Percentiles rank a stretch among this genome's conserved stretches.
Conservation (phyloP, 2,888 invertebrate species). For the Apodemia duryi region DNA sequence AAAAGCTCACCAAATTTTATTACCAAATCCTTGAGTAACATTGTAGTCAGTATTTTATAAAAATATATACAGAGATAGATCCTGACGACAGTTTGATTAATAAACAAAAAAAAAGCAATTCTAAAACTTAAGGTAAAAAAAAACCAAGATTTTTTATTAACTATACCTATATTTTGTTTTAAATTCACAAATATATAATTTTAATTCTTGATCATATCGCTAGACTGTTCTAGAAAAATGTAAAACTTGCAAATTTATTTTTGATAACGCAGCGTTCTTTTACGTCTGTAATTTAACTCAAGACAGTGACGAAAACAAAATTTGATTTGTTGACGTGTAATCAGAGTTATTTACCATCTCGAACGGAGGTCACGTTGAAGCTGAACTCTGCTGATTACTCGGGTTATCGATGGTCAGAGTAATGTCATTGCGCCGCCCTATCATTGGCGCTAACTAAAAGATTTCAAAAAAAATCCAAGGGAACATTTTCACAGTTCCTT, state of each 20-base stretch:
- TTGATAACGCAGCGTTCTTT: neutral
- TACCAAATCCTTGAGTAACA: too few species aligned
- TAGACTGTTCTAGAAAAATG: neutral
- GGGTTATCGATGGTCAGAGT: constrained; percentile 60
- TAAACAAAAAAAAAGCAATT: too few species aligned
- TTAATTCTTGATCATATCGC: neutral
- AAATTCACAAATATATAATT: neutral
- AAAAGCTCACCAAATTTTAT: too few species aligned
- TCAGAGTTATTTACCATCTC: constrained; percentile 42
- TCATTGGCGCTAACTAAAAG: constrained; percentile 27
- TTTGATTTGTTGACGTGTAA: constrained; percentile 14
- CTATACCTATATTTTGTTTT: too few species aligned
- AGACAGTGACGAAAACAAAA: constrained; percentile 18
- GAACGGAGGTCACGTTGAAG: constrained; percentile 49
- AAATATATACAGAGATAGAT: too few species aligned
- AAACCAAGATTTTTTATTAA: too few species aligned
- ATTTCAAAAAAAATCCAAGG: neutral
- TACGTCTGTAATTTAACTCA: neutral
- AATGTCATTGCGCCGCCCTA: constrained; percentile 38
- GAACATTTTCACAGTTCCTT: neutral
- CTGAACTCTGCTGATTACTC: constrained; percentile 52
- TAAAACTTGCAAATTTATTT: neutral
- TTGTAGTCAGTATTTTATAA: too few species aligned
- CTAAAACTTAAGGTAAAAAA: too few species aligned
- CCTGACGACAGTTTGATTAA: too few species aligned